Conservation (phyloP, 1,140 invertebrate species). For the Zaprionus tsacasi region DNA sequence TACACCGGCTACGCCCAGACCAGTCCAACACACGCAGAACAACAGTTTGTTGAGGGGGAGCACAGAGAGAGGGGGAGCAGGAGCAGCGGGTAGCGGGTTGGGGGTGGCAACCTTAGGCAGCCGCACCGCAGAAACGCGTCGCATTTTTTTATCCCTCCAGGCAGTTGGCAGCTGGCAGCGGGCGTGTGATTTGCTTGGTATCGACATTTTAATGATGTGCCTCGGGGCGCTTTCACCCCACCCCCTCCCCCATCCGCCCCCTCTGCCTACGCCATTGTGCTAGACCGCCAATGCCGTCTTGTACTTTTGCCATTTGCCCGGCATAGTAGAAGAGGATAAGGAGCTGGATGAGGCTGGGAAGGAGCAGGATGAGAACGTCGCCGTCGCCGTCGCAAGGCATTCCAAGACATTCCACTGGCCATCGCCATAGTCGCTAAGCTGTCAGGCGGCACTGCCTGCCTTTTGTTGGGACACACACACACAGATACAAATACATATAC, state of each 20-base stretch:
- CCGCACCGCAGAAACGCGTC: constrained; percentile 54
- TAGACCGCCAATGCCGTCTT: constrained; percentile 54
- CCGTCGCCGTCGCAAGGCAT: constrained; percentile 24
- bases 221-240: constrained; percentile 60
- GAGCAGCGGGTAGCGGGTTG: background rate
- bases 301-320: constrained; percentile 73
- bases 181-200: constrained; percentile 82
- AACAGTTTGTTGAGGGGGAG: background rate
- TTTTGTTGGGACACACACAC: constrained; percentile 25
- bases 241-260: constrained; percentile 3
- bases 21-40: background rate
- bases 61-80: background rate
- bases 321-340: constrained; percentile 23
- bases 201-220: constrained; percentile 84
- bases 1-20: constrained; percentile 64
- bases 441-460: constrained; percentile 41
- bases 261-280: constrained; percentile 30
- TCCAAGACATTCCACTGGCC: constrained; percentile 53
- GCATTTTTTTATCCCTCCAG: constrained; percentile 63
- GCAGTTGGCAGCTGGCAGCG: constrained; percentile 67
- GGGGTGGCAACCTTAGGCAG: constrained; percentile 35
- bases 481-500: constrained; percentile 11
- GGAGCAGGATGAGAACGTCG: background rate
- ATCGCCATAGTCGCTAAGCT: constrained; percentile 46
- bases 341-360: background rate